These are phyloP conservation scores for Albula goreensis DNA, from an alignment of 2,113 vertebrate species.

Conservation along the genomic window DNA sequence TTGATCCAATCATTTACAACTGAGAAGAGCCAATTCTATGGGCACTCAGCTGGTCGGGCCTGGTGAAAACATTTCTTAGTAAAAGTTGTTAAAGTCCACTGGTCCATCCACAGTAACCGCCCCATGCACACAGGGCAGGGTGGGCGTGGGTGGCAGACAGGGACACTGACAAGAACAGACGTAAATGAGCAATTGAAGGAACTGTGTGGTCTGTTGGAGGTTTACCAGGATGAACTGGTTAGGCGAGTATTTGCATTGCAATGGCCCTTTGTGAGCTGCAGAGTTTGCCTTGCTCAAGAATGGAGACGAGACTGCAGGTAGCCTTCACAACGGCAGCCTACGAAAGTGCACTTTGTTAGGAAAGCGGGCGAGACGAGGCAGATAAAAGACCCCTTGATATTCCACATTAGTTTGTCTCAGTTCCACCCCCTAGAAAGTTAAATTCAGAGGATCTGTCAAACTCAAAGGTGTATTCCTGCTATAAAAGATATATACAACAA, in stretches of 20 bases:
- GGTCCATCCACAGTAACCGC: not conserved
- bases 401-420: too few relatives aligned
- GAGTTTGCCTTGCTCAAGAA: not conserved
- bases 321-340: not conserved
- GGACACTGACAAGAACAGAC: not conserved
- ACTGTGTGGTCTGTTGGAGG: not conserved
- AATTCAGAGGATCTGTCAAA: too few relatives aligned
- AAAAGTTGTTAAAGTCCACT: not conserved
- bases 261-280: not conserved
- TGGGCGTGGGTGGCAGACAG: not conserved
- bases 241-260: not conserved
- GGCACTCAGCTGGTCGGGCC: too few relatives aligned
- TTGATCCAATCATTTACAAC: not conserved
- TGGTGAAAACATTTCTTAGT: too few relatives aligned
- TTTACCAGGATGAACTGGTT: not conserved
- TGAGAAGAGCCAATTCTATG: too few relatives aligned
- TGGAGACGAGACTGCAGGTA: not conserved
- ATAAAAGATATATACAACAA: too few relatives aligned
- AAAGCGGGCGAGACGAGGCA: too few relatives aligned
- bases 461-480: too few relatives aligned
- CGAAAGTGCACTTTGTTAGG: too few relatives aligned
- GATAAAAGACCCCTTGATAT: too few relatives aligned
- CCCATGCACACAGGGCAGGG: not conserved
- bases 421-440: too few relatives aligned
- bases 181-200: not conserved